These are phyloP conservation scores for Phthorimaea operculella DNA, from an alignment of 1,140 invertebrate genomes.

Conservation along the genomic window DNA sequence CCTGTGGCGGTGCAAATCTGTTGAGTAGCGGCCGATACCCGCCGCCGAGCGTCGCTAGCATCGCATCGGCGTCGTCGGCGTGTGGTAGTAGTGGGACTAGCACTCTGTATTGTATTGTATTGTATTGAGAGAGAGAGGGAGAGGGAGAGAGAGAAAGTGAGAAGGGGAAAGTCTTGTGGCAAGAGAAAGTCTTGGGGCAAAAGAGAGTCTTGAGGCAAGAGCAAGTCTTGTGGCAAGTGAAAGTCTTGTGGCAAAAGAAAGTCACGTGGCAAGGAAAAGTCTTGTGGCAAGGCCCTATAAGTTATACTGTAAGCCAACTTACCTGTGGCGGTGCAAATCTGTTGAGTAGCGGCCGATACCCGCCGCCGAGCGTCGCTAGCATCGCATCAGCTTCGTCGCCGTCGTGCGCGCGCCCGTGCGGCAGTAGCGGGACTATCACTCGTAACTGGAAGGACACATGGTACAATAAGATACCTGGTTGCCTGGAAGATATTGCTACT, in stretches of 20 bases:
- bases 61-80: slow-evolving; percentile 57
- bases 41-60: slow-evolving; percentile 83
- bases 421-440: too few species aligned
- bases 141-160: slow-evolving; percentile 59
- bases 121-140: too few species aligned
- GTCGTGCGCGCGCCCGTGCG: too few species aligned
- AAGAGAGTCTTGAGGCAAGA: not conserved
- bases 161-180: slow-evolving; percentile 16
- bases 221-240: not conserved
- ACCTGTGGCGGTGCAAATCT: slow-evolving; percentile 73
- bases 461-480: too few species aligned
- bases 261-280: not conserved
- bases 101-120: too few species aligned
- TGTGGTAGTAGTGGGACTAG: slow-evolving; percentile 40
- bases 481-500: too few species aligned
- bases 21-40: slow-evolving; percentile 85
- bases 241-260: not conserved
- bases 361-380: slow-evolving; percentile 83
- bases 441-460: too few species aligned
- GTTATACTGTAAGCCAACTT: too few species aligned
- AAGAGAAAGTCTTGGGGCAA: not conserved
- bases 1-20: slow-evolving; percentile 72
- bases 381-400: slow-evolving; percentile 64
- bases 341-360: slow-evolving; percentile 83
- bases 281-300: too few species aligned